Conservation (phyloP, 2,888 invertebrate species). For the Helleia helle region DNA sequence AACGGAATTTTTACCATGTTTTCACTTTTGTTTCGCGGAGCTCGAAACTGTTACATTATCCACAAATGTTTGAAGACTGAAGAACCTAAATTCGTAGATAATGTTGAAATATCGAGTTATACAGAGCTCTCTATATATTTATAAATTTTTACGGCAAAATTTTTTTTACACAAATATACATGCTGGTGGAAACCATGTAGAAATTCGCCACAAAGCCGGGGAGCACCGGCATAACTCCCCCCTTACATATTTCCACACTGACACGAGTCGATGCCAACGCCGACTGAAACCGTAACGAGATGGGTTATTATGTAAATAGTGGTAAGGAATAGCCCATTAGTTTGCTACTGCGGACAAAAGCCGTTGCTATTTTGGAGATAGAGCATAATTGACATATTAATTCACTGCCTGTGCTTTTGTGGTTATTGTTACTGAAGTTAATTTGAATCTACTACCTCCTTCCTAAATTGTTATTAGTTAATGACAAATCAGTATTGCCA, state of each 20-base stretch:
- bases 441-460: slow-evolving; percentile 2
- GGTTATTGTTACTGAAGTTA: neutral
- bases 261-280: neutral
- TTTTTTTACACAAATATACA: too few species aligned
- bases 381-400: slow-evolving; percentile 6
- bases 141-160: too few species aligned
- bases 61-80: too few species aligned
- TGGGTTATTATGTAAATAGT: slow-evolving; percentile 10
- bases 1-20: too few species aligned
- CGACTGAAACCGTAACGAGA: slow-evolving; percentile 13
- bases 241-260: slow-evolving; percentile 2
- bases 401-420: neutral
- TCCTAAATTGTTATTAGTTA: neutral
- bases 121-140: neutral
- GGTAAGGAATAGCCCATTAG: slow-evolving; percentile 11
- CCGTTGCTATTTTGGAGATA: slow-evolving; percentile 5
- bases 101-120: neutral
- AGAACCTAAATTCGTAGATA: too few species aligned
- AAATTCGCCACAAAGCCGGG: too few species aligned
- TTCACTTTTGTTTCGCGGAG: too few species aligned
- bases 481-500: neutral
- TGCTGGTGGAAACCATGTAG: too few species aligned
- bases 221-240: too few species aligned
- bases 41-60: too few species aligned
- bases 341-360: slow-evolving; percentile 6